Base-by-base conservation (phyloP, 2,797 vertebrate species). In the Cephalopachus bancanus region DNA sequence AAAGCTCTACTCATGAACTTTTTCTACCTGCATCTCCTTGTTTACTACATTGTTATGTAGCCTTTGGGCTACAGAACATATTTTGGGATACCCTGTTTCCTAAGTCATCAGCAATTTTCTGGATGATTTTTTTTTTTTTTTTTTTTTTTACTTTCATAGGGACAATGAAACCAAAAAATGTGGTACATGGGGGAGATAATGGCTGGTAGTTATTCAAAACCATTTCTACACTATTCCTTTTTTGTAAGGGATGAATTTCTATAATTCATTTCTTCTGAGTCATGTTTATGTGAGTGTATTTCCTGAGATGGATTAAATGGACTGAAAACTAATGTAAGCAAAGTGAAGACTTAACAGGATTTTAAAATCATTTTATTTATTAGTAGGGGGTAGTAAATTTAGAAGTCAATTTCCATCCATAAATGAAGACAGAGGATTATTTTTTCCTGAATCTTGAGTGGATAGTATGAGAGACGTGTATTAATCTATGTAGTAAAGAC, bases 311-410 rank as follows among this genome's bases (percentile, higher is more conserved):
- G 49, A 93, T 96, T 96, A 95, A 97, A 96, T 86, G 94, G 89
- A 90, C 53, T 1, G 0, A 89, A 97, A 95, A 90, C 49, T 88
- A 97, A 96, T 96, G 33, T 90, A 95, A 95, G 62, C 72, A 92
- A 65, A 85, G 60, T 76, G 88, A 97, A 97, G 20, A 95, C 97
- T 96, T 95, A 97, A 89, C 69, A 72, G n/a, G 9, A n/a, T 62
- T 90, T 95, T 60, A 81, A 97, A 95, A 95, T 93, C 8, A 90
- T 85, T 96, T 83, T 85, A 90, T 88, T 94, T 97, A 95, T 96
- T 95, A 64, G 22, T 84, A 67, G 24, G 17, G 7, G 19, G 9
- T 80, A 96, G 75, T 97, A 94, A 94, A 97, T 94, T 97, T 74
- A 83, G 28, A 93, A 96, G 74, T 97, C 84, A 93, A 91, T 88